phyloP scores from a whole-genome alignment of 2,113 vertebrate species.

The Ophiodon elongatus region DNA sequence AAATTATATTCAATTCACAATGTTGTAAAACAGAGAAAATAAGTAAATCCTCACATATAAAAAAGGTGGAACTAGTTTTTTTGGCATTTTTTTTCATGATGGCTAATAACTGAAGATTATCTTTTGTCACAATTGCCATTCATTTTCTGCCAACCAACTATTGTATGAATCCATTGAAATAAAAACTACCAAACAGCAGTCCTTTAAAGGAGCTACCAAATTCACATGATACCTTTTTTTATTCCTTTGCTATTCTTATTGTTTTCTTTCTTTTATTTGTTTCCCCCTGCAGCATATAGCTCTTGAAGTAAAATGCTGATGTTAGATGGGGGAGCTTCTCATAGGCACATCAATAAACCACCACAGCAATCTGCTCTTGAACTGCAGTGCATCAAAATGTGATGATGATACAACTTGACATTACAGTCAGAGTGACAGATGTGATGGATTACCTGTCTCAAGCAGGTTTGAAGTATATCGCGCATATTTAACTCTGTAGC shows the following conservation, averaged over 20 bases:
- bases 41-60: not conserved
- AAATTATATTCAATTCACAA: not conserved
- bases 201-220: not conserved
- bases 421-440: slow-evolving; percentile 4
- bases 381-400: not conserved
- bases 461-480: not conserved
- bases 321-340: not conserved
- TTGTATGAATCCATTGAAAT: not conserved
- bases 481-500: not conserved
- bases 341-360: not conserved
- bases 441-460: not conserved
- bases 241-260: not conserved
- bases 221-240: not conserved
- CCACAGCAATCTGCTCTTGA: slow-evolving; percentile 13
- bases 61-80: not conserved
- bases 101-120: not conserved
- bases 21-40: not conserved
- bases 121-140: not conserved
- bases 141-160: not conserved
- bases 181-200: not conserved
- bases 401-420: not conserved
- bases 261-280: not conserved
- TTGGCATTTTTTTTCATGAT: not conserved
- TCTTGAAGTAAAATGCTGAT: slow-evolving; percentile 3
- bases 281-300: not conserved